These are phyloP conservation scores for Atopsyche davidsoni DNA, from an alignment of 1,140 invertebrate species.

Conservation along the genomic window DNA sequence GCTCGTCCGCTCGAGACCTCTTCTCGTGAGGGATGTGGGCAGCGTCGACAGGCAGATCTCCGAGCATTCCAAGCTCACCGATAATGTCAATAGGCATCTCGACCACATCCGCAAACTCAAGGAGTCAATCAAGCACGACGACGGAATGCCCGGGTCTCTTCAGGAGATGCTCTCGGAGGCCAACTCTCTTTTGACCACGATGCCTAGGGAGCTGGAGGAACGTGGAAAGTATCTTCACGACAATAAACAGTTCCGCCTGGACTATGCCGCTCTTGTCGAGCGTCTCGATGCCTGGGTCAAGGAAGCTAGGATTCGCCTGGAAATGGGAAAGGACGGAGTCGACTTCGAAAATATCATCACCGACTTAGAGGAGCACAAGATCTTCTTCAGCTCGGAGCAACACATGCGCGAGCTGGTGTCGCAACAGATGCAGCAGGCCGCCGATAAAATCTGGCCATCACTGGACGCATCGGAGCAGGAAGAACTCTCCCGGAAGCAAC, in stretches of 20 bases:
- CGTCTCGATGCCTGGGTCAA: conserved; percentile 79
- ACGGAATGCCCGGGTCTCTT: conserved; percentile 69
- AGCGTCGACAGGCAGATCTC: conserved; percentile 76
- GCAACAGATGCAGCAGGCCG: conserved; percentile 73
- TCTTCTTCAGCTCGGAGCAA: conserved; percentile 73
- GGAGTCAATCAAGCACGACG: conserved; percentile 63
- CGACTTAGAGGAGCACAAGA: conserved; percentile 81
- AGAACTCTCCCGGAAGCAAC: conserved; percentile 69
- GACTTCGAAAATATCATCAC: conserved; percentile 79
- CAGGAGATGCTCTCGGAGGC: conserved; percentile 79
- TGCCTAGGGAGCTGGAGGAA: conserved; percentile 75
- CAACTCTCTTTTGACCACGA: conserved; percentile 64
- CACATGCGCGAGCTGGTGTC: conserved; percentile 73
- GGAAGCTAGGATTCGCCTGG: conserved; percentile 71
- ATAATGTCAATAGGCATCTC: conserved; percentile 66
- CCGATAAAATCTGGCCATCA: conserved; percentile 82
- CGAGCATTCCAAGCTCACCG: conserved; percentile 66
- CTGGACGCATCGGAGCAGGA: conserved; percentile 72
- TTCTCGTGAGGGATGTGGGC: conserved; percentile 69
- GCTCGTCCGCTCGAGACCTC: conserved; percentile 70
- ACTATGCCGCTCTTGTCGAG: conserved; percentile 65
- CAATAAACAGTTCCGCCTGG: conserved; percentile 70
- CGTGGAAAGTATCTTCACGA: conserved; percentile 71
- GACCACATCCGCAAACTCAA: conserved; percentile 62
- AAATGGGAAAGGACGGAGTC: conserved; percentile 73